phyloP scores from a whole-genome alignment of 2,797 vertebrate species.

The Karalla daura region DNA sequence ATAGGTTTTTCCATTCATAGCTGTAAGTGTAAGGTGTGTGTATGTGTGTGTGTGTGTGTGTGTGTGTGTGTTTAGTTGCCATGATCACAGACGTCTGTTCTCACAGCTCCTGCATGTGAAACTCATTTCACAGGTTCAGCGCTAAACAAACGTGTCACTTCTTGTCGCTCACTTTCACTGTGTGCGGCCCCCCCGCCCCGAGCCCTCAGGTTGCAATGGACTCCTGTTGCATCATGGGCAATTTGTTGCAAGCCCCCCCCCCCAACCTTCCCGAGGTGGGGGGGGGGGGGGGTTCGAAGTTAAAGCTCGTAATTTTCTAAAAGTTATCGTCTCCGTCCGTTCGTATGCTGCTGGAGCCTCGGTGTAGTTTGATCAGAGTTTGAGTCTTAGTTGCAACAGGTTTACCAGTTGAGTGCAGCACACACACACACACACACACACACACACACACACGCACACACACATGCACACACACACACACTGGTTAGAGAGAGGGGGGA shows the following conservation, averaged over 20 bases:
- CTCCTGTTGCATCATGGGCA: slow-evolving; percentile 34
- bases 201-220: not conserved
- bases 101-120: slow-evolving; percentile 4
- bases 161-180: not conserved
- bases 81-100: slow-evolving; percentile 19
- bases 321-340: not conserved
- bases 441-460: not conserved
- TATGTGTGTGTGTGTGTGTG: too few relatives aligned
- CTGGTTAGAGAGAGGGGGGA: slow-evolving; percentile 39
- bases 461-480: not conserved
- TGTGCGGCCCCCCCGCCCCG: not conserved
- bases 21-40: too few relatives aligned
- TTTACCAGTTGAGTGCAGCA: slow-evolving; percentile 26
- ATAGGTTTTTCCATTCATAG: not conserved
- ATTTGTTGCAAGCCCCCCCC: slow-evolving; percentile 3
- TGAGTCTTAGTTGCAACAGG: slow-evolving; percentile 21
- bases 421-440: not conserved
- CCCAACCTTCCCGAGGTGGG: too few relatives aligned
- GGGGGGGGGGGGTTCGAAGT: too few relatives aligned
- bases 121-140: slow-evolving; percentile 8
- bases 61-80: too few relatives aligned
- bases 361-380: not conserved
- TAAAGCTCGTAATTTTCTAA: too few relatives aligned
- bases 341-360: not conserved
- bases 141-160: slow-evolving; percentile 2